Evolutionary conservation across 2,888 invertebrate genomes (phyloP), one percentile per base, ranked within the genome.

Genomic region (Clitarchus hookeri): DNA sequence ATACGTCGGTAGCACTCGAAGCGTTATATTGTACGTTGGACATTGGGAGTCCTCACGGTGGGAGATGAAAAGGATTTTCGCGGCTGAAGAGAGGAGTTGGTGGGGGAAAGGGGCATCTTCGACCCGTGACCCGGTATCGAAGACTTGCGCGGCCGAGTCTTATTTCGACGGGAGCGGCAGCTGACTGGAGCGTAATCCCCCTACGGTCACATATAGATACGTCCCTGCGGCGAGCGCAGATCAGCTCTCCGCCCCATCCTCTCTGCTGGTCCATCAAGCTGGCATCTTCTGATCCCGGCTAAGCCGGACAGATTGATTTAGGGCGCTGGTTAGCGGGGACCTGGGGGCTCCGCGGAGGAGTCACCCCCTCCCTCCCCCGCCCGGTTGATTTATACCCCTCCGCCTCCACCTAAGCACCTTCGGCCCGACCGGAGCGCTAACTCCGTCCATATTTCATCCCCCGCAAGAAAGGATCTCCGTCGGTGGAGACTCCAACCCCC

Each of bases 261-360:
- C n/a, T 65, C 65, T 23, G 23, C 65, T 19, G 65, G 65, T 65
- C 65, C 65, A n/a, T 65, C 65, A 65, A 65, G 65, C 65, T n/a
- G 13, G n/a, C 23, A 65, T 65, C 65, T 65, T 19, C 65, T 65
- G 65, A 65, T 65, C 65, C 65, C 19, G n/a, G 65, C 19, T 65
- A 65, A 65, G 65, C 65, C n/a, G 65, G 65, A n/a, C 65, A 65
- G 65, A 65, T 65, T 65, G 65, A 65, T 65, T 65, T 65, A 65
- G 65, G 65, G 65, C 65, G 65, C 65, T 65, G 65, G 65, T 65
- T 65, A 65, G 65, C 65, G 8, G 19, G 6, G 65, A 1, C 23
- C 13, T 53, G 53, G 53, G 53, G 53, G 19, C 19, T 53, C 19
- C 19, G 53, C 53, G 13, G 19, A 53, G 53, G 8, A 53, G 53